A percentile compares a stretch with the other conserved stretches of the same genome.
Evolutionary conservation across 2,888 invertebrate species (phyloP).

Genomic region (Esperia sulphurella): DNA sequence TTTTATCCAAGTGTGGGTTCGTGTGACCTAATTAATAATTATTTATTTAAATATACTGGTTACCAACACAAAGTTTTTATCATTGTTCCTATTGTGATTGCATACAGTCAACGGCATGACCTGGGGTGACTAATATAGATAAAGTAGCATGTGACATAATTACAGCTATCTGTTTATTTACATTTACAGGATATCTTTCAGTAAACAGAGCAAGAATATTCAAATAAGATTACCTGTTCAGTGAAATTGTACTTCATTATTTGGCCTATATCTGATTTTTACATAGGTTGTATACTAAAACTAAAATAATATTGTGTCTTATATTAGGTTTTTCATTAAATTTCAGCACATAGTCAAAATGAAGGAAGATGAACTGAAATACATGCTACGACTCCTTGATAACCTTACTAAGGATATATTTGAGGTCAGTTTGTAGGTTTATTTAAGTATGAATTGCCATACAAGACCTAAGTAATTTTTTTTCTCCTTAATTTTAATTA

Average conservation of each 20-base stretch:
- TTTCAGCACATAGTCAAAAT: constrained; percentile 28
- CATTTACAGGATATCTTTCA: not conserved
- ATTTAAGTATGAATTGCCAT: not conserved
- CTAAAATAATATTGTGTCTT: too few species aligned
- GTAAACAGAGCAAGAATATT: too few species aligned
- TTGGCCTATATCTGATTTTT: too few species aligned
- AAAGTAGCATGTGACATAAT: constrained; percentile 35
- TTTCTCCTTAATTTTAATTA: too few species aligned
- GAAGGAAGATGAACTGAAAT: constrained; percentile 68
- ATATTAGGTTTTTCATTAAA: not conserved
- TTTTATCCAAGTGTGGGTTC: too few species aligned
- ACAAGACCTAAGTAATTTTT: too few species aligned
- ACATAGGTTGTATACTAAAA: too few species aligned
- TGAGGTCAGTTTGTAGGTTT: constrained; percentile 39
- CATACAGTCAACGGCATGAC: not conserved
- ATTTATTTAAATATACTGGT: too few species aligned
- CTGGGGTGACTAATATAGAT: constrained; percentile 3
- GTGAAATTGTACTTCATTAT: too few species aligned
- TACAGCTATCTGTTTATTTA: constrained; percentile 8
- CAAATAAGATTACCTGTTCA: too few species aligned
- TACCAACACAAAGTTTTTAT: not conserved
- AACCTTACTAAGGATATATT: constrained; percentile 49
- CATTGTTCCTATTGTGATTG: constrained; percentile 22
- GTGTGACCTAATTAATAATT: too few species aligned
- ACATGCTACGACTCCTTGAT: constrained; percentile 60